Evolutionary conservation across 2,888 invertebrate species (phyloP).

Genomic region (Sarcophaga carnaria): DNA sequence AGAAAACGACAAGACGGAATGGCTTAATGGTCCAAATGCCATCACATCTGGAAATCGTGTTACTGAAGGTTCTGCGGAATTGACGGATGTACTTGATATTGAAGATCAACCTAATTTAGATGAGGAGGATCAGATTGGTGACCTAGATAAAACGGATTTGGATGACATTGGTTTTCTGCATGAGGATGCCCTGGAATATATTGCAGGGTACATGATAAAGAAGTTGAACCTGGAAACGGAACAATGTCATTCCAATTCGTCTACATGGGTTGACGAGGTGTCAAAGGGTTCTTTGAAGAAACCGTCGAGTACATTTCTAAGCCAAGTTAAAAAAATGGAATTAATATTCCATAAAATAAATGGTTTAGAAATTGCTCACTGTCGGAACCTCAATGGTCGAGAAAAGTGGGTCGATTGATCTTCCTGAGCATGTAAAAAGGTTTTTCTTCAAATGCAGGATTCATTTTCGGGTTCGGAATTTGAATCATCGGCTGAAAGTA

Average conservation of each 20-base stretch:
- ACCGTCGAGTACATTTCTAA: neutral
- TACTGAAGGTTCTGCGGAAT: too few relatives aligned
- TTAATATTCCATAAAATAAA: conserved; percentile 9
- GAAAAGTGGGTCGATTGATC: neutral
- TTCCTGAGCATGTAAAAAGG: neutral
- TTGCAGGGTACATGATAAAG: neutral
- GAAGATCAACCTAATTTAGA: neutral
- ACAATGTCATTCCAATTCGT: too few relatives aligned
- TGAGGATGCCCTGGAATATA: conserved; percentile 1
- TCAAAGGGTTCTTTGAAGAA: conserved; percentile 18
- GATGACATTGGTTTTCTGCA: conserved; percentile 2
- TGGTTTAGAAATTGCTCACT: neutral
- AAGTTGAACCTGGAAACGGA: neutral
- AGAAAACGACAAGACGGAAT: too few relatives aligned
- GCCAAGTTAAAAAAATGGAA: neutral
- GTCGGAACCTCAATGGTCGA: neutral
- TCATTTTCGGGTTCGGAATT: neutral
- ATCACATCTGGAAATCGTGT: too few relatives aligned
- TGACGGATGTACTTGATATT: too few relatives aligned
- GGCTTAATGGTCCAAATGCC: too few relatives aligned
- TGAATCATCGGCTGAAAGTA: conserved; percentile 4
- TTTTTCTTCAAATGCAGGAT: conserved; percentile 28
- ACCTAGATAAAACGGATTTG: neutral
- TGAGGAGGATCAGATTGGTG: neutral
- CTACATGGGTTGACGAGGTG: neutral